A percentile compares a stretch with the other conserved stretches of the same genome.
These are phyloP conservation scores for Chaetorhynchus papuensis DNA, from an alignment of 2,113 vertebrate genomes.

Conservation along the genomic window DNA sequence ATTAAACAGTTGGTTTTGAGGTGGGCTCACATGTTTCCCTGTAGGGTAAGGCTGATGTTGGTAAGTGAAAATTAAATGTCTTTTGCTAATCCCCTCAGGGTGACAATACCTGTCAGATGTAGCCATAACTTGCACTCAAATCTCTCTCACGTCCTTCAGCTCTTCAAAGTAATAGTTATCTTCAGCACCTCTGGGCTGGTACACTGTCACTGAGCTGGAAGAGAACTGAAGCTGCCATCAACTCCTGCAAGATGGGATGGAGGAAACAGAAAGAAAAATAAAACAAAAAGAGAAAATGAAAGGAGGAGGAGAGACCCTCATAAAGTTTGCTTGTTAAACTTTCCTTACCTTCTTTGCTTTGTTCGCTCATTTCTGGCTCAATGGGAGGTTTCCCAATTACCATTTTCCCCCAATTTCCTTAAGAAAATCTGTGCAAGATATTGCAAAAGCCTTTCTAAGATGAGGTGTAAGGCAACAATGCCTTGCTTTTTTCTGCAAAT, in stretches of 20 bases:
- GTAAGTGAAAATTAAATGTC: conserved; percentile 48
- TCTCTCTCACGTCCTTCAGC: neutral
- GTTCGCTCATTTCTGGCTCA: neutral
- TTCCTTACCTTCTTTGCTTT: neutral
- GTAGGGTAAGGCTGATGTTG: neutral
- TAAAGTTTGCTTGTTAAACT: neutral
- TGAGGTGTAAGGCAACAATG: neutral
- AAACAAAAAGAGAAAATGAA: neutral
- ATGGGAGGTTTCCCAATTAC: neutral
- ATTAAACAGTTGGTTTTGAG: neutral
- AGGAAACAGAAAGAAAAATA: neutral
- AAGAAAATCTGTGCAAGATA: neutral
- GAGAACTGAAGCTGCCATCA: neutral
- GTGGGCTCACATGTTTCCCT: neutral
- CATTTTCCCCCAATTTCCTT: neutral
- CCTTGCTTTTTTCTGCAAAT: neutral
- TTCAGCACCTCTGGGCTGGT: neutral
- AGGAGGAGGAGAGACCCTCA: neutral
- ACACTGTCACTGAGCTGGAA: neutral
- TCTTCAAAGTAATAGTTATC: neutral
- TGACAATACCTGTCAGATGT: neutral
- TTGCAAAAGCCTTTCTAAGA: neutral
- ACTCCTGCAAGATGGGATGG: neutral
- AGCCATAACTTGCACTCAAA: neutral
- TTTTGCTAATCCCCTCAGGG: neutral